Base-by-base conservation (phyloP, 1,140 invertebrate species). In the Drosophila ananassae region DNA sequence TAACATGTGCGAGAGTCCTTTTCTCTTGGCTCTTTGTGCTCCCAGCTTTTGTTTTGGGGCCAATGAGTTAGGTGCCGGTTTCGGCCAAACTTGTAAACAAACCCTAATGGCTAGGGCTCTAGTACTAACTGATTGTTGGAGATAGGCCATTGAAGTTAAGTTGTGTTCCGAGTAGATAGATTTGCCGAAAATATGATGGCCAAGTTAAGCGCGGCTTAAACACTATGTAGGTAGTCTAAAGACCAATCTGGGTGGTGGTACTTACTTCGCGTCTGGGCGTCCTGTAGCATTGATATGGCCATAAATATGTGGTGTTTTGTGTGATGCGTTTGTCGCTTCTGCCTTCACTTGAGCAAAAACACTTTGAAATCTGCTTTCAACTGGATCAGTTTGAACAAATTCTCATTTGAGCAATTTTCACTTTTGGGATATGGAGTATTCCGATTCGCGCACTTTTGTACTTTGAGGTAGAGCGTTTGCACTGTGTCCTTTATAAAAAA, bases 261-360 rank as follows among this genome's bases (percentile, higher is more conserved):
- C 82, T 89, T 90, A 92, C 91, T 85, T 92, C 91, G 84, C 73
- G 90, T 91, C 53, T 92, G 91, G 52, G 91, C 91, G 74, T 92
- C 91, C 73, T 92, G 91, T 8, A 92, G 80, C 78, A 92, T 76
- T 58, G 91, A 92, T 71, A 92, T 91, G 39, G 91, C 91, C 89
- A 92, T 92, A 59, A 52, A 58, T 50, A 48, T 39, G 25, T 48
- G 68, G 12, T 57, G 32, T 22, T 47, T 61, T n/a, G 28, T 61
- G 28, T 53, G 47, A 30, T 58, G 24, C 28, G 44, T 24, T 54
- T 59, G 37, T 50, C 30, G 53, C 55, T 17, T 68, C 64, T 59
- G 50, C 53, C 34, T 76, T 34, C 46, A 44, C 34, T 55, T 57
- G 37, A 41, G 57, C 53, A 68, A 76, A 55, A 73, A 47, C 67